Evolutionary conservation across 2,797 vertebrate genomes (phyloP), one percentile per base, ranked within the genome.

Genomic region (Naso thynnoides): DNA sequence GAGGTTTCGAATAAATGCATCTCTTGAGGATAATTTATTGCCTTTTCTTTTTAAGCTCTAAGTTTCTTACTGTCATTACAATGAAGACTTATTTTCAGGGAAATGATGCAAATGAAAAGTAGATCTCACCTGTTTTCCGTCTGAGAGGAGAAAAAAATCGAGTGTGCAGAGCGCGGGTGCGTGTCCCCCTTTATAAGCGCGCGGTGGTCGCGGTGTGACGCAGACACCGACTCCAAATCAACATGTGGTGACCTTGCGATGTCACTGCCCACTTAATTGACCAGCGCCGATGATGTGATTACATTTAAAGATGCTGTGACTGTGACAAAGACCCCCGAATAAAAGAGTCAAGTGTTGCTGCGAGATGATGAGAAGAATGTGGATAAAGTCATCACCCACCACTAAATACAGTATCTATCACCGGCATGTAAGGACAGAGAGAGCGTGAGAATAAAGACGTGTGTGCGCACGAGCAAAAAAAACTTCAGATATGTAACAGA

Each of bases 151-250:
- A 68, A 74, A 29, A 71, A 82, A 81, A 60, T 44, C 16, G 41
- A 79, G 16, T 83, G 68, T 61, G 75, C 82, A 59, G 61, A 18
- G 71, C 16, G 42, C 23, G 29, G 13, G 5, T 42, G 55, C 39
- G 47, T 53, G 54, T 84, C 58, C 60, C 83, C 80, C 64, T 93
- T 91, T 95, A 94, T 95, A 95, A 61, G 50, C 61, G 70, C 24
- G 14, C 67, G 16, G 48, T 29, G n/a, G 2, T 0, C 18, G 62
- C 38, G 57, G 63, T 52, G 67, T 93, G 93, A 92, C 87, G 88
- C 81, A 85, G 53, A 58, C 50, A 14, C 5, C 39, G 64, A 78
- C 76, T 74, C 49, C 5, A 33, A 79, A 63, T 74, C 88, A 86
- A 70, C 83, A 83, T 69, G 87, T 76, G 70, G 70, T 85, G 84